A percentile compares a stretch with the other conserved stretches of the same genome.
Evolutionary conservation across 2,888 invertebrate genomes (phyloP).

Genomic region (Metacarcinus magister): DNA sequence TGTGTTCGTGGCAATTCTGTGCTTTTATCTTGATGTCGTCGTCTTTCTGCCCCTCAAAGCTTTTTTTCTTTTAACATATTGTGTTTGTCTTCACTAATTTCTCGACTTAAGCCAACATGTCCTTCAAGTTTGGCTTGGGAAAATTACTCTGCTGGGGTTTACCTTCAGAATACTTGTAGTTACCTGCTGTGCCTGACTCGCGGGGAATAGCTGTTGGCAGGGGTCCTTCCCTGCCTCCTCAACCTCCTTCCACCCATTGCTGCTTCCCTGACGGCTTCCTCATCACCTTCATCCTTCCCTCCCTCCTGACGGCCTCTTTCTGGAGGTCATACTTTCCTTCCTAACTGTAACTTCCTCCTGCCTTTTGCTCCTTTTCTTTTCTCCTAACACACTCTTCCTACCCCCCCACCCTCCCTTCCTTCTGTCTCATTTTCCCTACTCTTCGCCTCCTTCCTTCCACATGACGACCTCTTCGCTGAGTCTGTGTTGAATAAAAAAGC

Average conservation of each 20-base stretch:
- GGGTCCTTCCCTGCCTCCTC: background rate
- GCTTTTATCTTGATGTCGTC: too few species aligned
- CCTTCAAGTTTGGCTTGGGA: background rate
- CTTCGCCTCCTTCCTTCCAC: background rate
- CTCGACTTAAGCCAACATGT: background rate
- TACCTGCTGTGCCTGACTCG: constrained; percentile 39
- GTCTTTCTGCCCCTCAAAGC: too few species aligned
- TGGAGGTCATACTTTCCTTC: too few species aligned
- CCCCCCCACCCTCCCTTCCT: background rate
- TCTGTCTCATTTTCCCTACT: background rate
- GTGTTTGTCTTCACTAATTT: constrained; percentile 39
- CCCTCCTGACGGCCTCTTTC: background rate
- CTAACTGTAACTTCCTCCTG: background rate
- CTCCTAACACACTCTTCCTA: background rate
- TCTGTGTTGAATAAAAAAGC: constrained; percentile 8
- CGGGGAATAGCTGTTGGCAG: background rate
- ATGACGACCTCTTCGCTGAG: background rate
- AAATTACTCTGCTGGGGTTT: background rate
- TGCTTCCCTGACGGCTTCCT: background rate
- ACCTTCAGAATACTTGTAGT: constrained; percentile 34
- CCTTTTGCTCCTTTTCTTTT: background rate
- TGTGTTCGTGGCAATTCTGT: too few species aligned
- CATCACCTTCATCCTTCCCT: background rate
- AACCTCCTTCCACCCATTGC: background rate
- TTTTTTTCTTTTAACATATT: too few species aligned